Percentiles rank a stretch among this genome's conserved stretches.
These are phyloP conservation scores for Accipiter virgatus DNA, from an alignment of 2,113 vertebrate species.

Conservation along the genomic window DNA sequence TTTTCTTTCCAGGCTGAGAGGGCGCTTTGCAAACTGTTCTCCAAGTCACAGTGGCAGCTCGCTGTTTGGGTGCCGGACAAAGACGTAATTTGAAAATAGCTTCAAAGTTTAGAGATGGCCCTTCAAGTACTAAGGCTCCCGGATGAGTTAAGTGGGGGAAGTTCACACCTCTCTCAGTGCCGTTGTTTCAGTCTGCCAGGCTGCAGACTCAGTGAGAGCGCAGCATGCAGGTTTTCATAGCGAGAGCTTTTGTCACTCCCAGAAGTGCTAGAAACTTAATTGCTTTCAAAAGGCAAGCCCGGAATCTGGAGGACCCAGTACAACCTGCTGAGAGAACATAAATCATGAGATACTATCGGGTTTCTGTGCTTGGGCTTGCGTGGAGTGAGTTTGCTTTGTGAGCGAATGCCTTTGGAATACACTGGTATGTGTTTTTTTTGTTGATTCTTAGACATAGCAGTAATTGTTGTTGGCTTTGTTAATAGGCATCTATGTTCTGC, in stretches of 20 bases:
- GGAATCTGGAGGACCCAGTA: constrained; percentile 63
- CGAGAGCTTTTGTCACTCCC: constrained; percentile 12
- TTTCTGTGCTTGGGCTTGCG: constrained; percentile 51
- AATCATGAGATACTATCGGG: constrained; percentile 41
- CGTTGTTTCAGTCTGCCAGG: neutral
- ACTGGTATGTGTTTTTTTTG: neutral
- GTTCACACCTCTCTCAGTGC: neutral
- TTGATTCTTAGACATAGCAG: constrained; percentile 32
- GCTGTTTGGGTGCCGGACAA: neutral
- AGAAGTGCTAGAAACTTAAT: constrained; percentile 53
- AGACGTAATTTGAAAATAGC: neutral
- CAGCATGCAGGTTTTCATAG: neutral
- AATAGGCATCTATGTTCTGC: neutral
- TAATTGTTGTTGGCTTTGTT: constrained; percentile 30
- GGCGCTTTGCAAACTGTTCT: neutral
- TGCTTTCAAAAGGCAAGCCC: constrained; percentile 47
- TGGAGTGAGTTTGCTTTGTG: constrained; percentile 46
- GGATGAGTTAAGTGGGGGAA: neutral
- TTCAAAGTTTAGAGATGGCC: neutral
- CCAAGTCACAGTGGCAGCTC: neutral
- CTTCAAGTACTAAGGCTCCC: neutral
- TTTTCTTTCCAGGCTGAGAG: neutral
- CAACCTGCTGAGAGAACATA: constrained; percentile 53
- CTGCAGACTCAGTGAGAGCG: neutral
- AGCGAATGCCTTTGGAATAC: constrained; percentile 21